Evolutionary conservation across 2,888 invertebrate species (phyloP).

Genomic region (Dastarcus helophoroides): DNA sequence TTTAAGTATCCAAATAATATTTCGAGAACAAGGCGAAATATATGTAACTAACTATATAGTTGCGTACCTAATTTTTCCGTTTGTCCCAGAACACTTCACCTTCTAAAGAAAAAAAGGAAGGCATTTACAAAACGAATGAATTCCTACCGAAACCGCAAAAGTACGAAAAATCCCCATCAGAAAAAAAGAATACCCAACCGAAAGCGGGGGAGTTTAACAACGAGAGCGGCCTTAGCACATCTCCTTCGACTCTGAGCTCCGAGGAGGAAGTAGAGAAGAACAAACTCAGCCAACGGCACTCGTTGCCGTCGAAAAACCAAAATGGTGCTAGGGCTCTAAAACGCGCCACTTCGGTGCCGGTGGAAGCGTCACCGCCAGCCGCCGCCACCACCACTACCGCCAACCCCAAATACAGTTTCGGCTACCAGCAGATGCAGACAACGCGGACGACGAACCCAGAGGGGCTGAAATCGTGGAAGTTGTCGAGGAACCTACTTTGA

Average conservation of each 20-base stretch:
- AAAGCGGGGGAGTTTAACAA: constrained; percentile 15
- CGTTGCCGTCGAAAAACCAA: constrained; percentile 22
- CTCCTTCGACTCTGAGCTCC: constrained; percentile 32
- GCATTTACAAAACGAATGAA: constrained; percentile 28
- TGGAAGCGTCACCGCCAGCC: constrained; percentile 45
- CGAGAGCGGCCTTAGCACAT: constrained; percentile 34
- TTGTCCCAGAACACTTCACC: too few relatives aligned
- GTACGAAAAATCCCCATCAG: constrained; percentile 24
- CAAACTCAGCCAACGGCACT: constrained; percentile 31
- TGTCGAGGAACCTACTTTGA: constrained; percentile 55
- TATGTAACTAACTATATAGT: too few relatives aligned
- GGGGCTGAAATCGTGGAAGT: constrained; percentile 42
- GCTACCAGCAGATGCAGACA: constrained; percentile 3
- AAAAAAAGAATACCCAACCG: too few relatives aligned
- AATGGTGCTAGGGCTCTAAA: constrained; percentile 36
- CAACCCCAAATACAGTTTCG: constrained; percentile 1
- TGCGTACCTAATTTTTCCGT: too few relatives aligned
- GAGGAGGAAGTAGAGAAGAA: constrained; percentile 31
- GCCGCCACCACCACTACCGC: constrained; percentile 46
- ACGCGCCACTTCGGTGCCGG: constrained; percentile 47
- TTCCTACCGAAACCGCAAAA: constrained; percentile 33
- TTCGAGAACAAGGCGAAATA: too few relatives aligned
- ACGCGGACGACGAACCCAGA: constrained; percentile 25
- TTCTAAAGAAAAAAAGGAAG: constrained; percentile 17
- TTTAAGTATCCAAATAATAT: too few relatives aligned